Evolutionary conservation across 1,140 invertebrate genomes (phyloP).

Genomic region (Trachymyrmex cornetzi): DNA sequence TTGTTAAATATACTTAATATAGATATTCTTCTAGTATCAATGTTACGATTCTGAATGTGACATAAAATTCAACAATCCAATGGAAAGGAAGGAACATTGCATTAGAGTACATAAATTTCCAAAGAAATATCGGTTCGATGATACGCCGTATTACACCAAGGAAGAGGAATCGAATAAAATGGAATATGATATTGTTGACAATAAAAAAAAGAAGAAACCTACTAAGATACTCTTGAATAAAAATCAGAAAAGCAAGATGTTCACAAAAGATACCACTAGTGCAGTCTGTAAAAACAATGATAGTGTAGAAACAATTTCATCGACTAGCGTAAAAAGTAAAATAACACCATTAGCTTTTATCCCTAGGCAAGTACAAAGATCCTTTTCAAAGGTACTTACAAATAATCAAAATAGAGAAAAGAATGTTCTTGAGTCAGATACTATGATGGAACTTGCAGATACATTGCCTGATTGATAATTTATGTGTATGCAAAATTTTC

Average conservation of each 20-base stretch:
- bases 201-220: slow-evolving; percentile 39
- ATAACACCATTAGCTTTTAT: slow-evolving; percentile 79
- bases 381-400: slow-evolving; percentile 77
- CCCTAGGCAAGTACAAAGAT: slow-evolving; percentile 82
- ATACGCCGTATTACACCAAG: slow-evolving; percentile 74
- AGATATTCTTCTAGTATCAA: slow-evolving; percentile 86
- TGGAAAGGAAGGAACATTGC: slow-evolving; percentile 89
- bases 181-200: slow-evolving; percentile 68
- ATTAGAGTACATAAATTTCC: slow-evolving; percentile 89
- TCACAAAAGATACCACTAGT: slow-evolving; percentile 42
- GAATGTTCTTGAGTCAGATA: slow-evolving; percentile 78
- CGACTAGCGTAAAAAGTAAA: background rate
- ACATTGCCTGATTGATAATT: slow-evolving; percentile 73
- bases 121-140: slow-evolving; percentile 89
- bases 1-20: slow-evolving; percentile 58
- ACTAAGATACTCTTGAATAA: slow-evolving; percentile 70
- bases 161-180: slow-evolving; percentile 67
- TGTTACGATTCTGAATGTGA: slow-evolving; percentile 90
- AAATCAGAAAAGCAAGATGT: slow-evolving; percentile 79
- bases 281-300: background rate
- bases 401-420: slow-evolving; percentile 73
- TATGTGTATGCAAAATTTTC: background rate
- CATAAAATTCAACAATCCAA: slow-evolving; percentile 86
- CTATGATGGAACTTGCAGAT: slow-evolving; percentile 82
- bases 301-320: background rate